Evolutionary conservation across 1,140 invertebrate species (phyloP).

Genomic region (Eciton burchellii): DNA sequence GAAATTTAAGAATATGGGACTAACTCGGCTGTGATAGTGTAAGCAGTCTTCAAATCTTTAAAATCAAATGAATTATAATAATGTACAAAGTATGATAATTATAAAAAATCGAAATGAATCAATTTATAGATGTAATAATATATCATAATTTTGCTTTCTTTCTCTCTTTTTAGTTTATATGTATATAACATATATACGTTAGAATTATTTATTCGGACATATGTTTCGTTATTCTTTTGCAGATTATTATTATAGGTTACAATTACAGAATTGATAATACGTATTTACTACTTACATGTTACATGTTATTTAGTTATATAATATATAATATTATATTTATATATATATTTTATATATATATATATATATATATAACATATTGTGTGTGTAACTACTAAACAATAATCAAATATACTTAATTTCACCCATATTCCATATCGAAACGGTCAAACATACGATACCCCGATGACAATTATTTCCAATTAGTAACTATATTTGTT

Average conservation of each 20-base stretch:
- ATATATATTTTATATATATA: conserved; percentile 66
- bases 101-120: conserved; percentile 45
- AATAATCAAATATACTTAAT: conserved; percentile 67
- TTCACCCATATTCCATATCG: conserved; percentile 76
- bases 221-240: conserved; percentile 41
- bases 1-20: conserved; percentile 88
- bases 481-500: conserved; percentile 68
- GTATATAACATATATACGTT: conserved; percentile 48
- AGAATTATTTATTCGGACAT: conserved; percentile 60
- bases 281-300: conserved; percentile 79
- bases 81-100: conserved; percentile 19
- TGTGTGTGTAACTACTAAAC: conserved; percentile 67
- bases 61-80: background rate
- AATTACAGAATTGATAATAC: conserved; percentile 64
- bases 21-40: conserved; percentile 83
- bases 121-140: background rate
- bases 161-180: background rate
- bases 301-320: conserved; percentile 78
- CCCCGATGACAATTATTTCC: conserved; percentile 75
- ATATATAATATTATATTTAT: conserved; percentile 75
- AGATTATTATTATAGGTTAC: conserved; percentile 53
- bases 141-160: background rate
- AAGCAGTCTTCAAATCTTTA: conserved; percentile 1
- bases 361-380: conserved; percentile 52
- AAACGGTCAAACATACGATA: conserved; percentile 78